A percentile compares a stretch with the other conserved stretches of the same genome.
phyloP scores from a whole-genome alignment of 2,888 invertebrate species.

The Hemicrepidius hirtus region DNA sequence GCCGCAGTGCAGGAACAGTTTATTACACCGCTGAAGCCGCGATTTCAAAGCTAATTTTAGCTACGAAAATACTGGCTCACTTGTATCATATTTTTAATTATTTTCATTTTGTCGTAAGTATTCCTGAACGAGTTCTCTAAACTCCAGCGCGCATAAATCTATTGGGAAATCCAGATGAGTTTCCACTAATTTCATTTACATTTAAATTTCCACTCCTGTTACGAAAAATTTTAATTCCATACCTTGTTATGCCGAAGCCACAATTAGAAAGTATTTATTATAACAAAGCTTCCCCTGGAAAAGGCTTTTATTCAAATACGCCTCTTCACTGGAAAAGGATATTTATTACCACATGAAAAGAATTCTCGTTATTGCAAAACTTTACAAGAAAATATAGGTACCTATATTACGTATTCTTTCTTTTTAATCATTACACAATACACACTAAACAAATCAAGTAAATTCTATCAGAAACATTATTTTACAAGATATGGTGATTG shows the following conservation, averaged over 20 bases:
- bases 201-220: not conserved
- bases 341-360: too few species aligned
- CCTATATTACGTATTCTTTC: too few species aligned
- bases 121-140: conserved; percentile 30
- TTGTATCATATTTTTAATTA: conserved; percentile 48
- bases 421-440: too few species aligned
- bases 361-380: too few species aligned
- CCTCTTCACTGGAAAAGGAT: too few species aligned
- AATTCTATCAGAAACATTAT: too few species aligned
- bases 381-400: too few species aligned
- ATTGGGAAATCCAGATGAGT: conserved; percentile 17
- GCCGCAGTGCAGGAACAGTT: conserved; percentile 58
- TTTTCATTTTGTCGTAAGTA: conserved; percentile 36
- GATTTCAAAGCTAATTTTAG: conserved; percentile 66
- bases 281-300: not conserved
- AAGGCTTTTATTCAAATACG: too few species aligned
- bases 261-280: not conserved
- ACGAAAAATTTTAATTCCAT: not conserved
- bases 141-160: conserved; percentile 21
- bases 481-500: too few species aligned
- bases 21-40: conserved; percentile 61
- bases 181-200: conserved; percentile 8
- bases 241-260: not conserved
- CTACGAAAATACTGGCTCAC: conserved; percentile 47
- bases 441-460: too few species aligned